Evolutionary conservation across 2,113 vertebrate genomes (phyloP).

Genomic region (Promerops cafer): DNA sequence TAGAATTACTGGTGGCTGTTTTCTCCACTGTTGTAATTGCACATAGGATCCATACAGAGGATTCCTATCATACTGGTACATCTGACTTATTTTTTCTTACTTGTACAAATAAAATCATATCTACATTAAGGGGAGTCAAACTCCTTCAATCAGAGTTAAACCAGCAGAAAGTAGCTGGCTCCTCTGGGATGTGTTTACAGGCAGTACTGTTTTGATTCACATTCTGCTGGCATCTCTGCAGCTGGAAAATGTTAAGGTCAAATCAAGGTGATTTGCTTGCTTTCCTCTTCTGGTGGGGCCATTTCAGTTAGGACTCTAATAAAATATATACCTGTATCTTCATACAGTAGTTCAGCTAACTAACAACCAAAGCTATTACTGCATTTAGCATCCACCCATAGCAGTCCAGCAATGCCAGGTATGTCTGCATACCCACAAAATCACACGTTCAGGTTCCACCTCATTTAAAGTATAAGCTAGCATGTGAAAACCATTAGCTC

Average conservation of each 20-base stretch:
- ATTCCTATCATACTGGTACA: not conserved
- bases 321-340: not conserved
- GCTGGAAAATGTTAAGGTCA: slow-evolving; percentile 1
- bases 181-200: not conserved
- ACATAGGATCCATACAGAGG: not conserved
- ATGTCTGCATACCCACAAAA: not conserved
- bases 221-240: not conserved
- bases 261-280: not conserved
- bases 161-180: not conserved
- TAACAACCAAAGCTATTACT: not conserved
- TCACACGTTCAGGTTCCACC: accelerated
- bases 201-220: not conserved
- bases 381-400: not conserved
- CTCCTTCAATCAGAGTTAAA: not conserved
- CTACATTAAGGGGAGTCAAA: not conserved
- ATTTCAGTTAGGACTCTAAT: not conserved
- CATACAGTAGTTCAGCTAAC: not conserved
- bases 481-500: not conserved
- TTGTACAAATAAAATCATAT: not conserved
- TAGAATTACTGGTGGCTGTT: not conserved
- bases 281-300: not conserved
- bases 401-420: not conserved
- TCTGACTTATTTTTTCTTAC: not conserved
- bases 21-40: not conserved
- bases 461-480: not conserved